Evolutionary conservation across 2,113 vertebrate genomes (phyloP).

Genomic region (Albula goreensis): DNA sequence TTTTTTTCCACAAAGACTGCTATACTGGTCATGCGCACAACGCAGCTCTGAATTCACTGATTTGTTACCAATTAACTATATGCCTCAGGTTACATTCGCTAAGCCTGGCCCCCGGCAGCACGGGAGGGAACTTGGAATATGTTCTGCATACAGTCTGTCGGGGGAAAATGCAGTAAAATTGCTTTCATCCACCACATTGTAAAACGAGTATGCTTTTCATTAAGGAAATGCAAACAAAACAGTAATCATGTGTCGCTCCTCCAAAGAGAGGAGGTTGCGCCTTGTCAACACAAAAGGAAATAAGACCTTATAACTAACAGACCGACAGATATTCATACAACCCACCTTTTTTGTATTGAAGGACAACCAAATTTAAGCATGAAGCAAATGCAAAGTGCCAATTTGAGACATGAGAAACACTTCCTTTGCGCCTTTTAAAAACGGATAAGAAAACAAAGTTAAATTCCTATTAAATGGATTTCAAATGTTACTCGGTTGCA

Average conservation of each 20-base stretch:
- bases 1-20: background rate
- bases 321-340: background rate
- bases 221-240: background rate
- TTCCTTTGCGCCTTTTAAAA: background rate
- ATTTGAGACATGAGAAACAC: background rate
- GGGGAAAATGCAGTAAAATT: background rate
- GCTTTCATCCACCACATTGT: background rate
- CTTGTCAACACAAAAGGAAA: background rate
- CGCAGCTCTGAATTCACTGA: conserved; percentile 41
- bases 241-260: background rate
- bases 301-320: background rate
- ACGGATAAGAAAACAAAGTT: no score
- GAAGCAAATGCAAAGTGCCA: background rate
- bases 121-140: background rate
- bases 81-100: conserved; percentile 20
- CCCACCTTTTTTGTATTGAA: background rate
- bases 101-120: conserved; percentile 2
- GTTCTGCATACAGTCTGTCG: background rate
- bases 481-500: no score
- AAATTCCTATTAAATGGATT: no score
- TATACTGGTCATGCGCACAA: background rate
- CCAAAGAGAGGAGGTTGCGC: background rate
- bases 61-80: conserved; percentile 61
- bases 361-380: background rate
- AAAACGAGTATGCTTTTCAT: background rate